These are phyloP conservation scores for Venusia cambrica DNA, from an alignment of 2,888 invertebrate species.

Conservation along the genomic window DNA sequence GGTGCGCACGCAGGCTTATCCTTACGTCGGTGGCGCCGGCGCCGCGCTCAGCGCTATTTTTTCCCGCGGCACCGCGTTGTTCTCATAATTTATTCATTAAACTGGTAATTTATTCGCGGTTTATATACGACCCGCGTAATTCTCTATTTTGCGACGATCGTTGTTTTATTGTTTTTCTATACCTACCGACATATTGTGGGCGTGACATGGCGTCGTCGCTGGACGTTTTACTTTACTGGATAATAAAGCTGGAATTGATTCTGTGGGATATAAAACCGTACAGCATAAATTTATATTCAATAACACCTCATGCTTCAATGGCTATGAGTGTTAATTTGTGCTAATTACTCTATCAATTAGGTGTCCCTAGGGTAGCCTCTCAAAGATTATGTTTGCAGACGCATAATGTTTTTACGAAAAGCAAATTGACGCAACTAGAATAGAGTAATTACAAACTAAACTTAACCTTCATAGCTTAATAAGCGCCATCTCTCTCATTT, in stretches of 20 bases:
- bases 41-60: slow-evolving; percentile 72
- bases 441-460: no score
- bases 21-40: slow-evolving; percentile 72
- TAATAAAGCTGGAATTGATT: slow-evolving; percentile 51
- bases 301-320: slow-evolving; percentile 8
- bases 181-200: slow-evolving; percentile 42
- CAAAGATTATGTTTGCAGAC: no score
- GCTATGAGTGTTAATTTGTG: slow-evolving; percentile 14
- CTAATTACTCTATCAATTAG: slow-evolving; percentile 11
- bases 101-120: slow-evolving; percentile 65
- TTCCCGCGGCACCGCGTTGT: slow-evolving; percentile 63
- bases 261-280: slow-evolving; percentile 40
- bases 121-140: slow-evolving; percentile 52
- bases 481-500: no score
- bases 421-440: no score
- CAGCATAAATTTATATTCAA: slow-evolving; percentile 2
- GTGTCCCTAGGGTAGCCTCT: no score
- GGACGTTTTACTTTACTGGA: slow-evolving; percentile 45
- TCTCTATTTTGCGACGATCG: slow-evolving; percentile 64
- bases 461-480: no score
- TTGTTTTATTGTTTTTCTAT: slow-evolving; percentile 52
- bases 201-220: slow-evolving; percentile 34
- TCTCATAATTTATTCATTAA: slow-evolving; percentile 77
- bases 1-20: slow-evolving; percentile 63
- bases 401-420: no score